Conservation (phyloP, 2,888 invertebrate genomes). For the Gisinianus flammeolus region DNA sequence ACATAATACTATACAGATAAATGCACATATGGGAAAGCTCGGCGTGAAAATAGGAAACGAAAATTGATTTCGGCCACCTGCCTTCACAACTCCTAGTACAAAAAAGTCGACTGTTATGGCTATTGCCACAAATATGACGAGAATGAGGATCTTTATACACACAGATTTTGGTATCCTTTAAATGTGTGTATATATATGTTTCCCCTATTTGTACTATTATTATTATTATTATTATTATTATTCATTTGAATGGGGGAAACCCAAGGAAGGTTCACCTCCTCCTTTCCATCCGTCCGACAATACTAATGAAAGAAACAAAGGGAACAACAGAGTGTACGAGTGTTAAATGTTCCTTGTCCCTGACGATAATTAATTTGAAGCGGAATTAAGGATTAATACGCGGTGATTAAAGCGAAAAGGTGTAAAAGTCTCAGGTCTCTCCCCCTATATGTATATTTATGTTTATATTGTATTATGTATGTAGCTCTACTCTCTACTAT, state of each 20-base stretch:
- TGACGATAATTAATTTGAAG: conserved; percentile 34
- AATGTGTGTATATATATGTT: background rate
- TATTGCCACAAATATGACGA: too few species aligned
- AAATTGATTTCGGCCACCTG: conserved; percentile 24
- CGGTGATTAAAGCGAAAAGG: conserved; percentile 25
- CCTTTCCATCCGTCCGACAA: too few species aligned
- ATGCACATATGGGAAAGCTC: background rate
- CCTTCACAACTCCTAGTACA: background rate
- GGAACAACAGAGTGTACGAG: background rate
- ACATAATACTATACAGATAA: too few species aligned
- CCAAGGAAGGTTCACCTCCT: too few species aligned
- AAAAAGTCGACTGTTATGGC: too few species aligned
- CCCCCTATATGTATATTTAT: too few species aligned
- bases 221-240: too few species aligned
- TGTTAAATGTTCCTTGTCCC: background rate
- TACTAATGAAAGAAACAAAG: background rate
- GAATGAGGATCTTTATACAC: background rate
- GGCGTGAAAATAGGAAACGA: conserved; percentile 7
- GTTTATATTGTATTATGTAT: too few species aligned
- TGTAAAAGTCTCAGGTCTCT: background rate
- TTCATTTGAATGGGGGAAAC: too few species aligned
- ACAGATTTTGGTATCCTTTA: background rate
- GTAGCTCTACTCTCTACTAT: too few species aligned
- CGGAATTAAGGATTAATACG: conserved; percentile 29
- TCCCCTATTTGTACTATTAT: too few species aligned